These are phyloP conservation scores for Unio delphinus DNA, from an alignment of 2,888 invertebrate species.

Conservation along the genomic window DNA sequence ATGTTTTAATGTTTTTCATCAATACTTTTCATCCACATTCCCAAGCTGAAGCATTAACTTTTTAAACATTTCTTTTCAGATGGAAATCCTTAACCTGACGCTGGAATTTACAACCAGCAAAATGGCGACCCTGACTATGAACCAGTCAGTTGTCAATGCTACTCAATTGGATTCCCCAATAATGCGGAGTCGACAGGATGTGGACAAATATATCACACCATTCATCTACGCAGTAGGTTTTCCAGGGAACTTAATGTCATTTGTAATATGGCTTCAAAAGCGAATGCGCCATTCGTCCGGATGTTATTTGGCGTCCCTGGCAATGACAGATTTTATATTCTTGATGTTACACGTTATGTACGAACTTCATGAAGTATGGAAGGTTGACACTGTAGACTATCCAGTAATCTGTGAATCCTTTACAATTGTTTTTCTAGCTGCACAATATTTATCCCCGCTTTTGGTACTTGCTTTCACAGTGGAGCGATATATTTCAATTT, in stretches of 20 bases:
- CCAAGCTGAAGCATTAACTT: no score
- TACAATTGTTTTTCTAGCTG: constrained; percentile 62
- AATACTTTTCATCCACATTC: no score
- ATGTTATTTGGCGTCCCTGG: constrained; percentile 69
- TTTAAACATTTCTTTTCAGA: constrained; percentile 3
- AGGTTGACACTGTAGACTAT: constrained; percentile 44
- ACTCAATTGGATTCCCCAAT: constrained; percentile 12
- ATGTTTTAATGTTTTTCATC: no score
- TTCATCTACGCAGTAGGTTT: constrained; percentile 68
- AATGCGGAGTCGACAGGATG: constrained; percentile 11
- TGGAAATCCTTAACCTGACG: neutral
- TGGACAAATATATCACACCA: constrained; percentile 63
- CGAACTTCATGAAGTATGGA: constrained; percentile 64
- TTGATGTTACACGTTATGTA: constrained; percentile 63
- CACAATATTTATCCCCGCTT: constrained; percentile 67
- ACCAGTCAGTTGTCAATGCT: constrained; percentile 4
- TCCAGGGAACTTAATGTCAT: constrained; percentile 68
- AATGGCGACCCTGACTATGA: neutral
- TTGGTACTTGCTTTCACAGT: constrained; percentile 70
- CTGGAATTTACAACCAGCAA: neutral
- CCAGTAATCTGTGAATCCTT: constrained; percentile 66
- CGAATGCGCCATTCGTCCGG: constrained; percentile 71
- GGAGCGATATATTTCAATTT: constrained; percentile 69
- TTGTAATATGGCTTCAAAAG: constrained; percentile 68
- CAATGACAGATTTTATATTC: constrained; percentile 66